A percentile compares a stretch with the other conserved stretches of the same genome.
These are phyloP conservation scores for Nothoprocta pentlandii DNA, from an alignment of 2,113 vertebrate genomes.

Conservation along the genomic window DNA sequence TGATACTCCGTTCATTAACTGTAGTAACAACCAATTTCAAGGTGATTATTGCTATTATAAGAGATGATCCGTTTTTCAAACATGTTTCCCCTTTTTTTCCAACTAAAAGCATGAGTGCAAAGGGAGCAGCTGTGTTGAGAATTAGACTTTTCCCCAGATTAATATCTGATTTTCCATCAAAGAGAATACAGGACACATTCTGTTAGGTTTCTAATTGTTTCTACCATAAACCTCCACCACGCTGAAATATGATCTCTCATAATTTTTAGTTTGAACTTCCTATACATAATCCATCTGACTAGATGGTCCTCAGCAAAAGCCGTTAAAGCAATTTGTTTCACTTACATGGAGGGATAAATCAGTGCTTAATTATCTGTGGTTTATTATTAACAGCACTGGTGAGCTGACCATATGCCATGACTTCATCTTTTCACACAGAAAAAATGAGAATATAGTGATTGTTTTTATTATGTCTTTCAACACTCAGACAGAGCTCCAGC, in stretches of 20 bases:
- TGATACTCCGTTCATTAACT: constrained; percentile 77
- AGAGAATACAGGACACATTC: constrained; percentile 80
- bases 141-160: constrained; percentile 80
- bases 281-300: constrained; percentile 81
- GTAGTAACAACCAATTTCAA: constrained; percentile 83
- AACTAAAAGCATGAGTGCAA: constrained; percentile 72
- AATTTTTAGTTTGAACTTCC: constrained; percentile 82
- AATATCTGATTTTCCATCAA: constrained; percentile 83
- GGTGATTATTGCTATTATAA: constrained; percentile 84
- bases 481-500: neutral
- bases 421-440: constrained; percentile 81
- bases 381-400: constrained; percentile 83
- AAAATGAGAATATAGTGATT: constrained; percentile 80
- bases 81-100: constrained; percentile 75
- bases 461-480: constrained; percentile 77
- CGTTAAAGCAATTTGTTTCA: constrained; percentile 85
- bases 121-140: constrained; percentile 78
- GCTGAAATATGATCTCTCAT: constrained; percentile 80
- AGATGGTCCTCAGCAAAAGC: constrained; percentile 78
- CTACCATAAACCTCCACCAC: constrained; percentile 78
- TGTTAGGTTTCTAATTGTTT: constrained; percentile 83
- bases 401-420: constrained; percentile 85
- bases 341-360: constrained; percentile 83
- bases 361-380: constrained; percentile 83
- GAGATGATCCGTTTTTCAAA: constrained; percentile 81